Evolutionary conservation across 2,113 vertebrate species (phyloP), one percentile per base, ranked within the genome.

Genomic region (Furnarius figulus): DNA sequence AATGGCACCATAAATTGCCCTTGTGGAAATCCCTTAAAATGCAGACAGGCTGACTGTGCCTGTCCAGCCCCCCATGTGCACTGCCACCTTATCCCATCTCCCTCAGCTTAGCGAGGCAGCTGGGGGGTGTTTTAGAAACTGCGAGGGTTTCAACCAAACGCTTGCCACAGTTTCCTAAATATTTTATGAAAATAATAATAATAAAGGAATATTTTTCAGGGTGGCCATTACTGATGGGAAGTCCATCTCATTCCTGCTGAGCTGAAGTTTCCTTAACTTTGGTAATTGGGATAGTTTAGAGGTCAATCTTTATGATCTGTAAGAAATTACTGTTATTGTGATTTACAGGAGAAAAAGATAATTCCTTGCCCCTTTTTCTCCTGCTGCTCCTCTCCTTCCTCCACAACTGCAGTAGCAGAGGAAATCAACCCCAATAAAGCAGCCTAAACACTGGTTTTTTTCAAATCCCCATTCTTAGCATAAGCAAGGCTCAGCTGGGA

Each of bases 381-480:
- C 39, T 89, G 76, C 95, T 86, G 83, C 73, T 86, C 28, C 71
- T 95, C 67, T 76, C 72, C 23, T 72, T 95, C 59, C 37, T 74
- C 14, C 68, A 49, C 73, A 10, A 6, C 44, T 75, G 61, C 62
- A 76, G 92, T 20, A 85, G 87, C 84, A 87, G 53, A 86, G 70
- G 90, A 94, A 96, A 92, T 66, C 88, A 95, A 84, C 65, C 79
- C 92, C 86, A 90, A 90, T 97, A 97, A 97, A 96, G 63, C 73
- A 66, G 65, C 89, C 76, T 63, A 58, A 93, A 77, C 4, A 7
- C 50, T 73, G 31, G 8, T 42, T 91, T 79, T 79, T 72, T 35
- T 35, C 39, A 44, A 95, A 93, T 85, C 58, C 88, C 52, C 84
- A 95, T 90, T 92, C 95, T 94, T 78, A 56, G 76, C 55, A 3